phyloP scores from a whole-genome alignment of 2,113 vertebrate species.

The Pungitius pungitius region DNA sequence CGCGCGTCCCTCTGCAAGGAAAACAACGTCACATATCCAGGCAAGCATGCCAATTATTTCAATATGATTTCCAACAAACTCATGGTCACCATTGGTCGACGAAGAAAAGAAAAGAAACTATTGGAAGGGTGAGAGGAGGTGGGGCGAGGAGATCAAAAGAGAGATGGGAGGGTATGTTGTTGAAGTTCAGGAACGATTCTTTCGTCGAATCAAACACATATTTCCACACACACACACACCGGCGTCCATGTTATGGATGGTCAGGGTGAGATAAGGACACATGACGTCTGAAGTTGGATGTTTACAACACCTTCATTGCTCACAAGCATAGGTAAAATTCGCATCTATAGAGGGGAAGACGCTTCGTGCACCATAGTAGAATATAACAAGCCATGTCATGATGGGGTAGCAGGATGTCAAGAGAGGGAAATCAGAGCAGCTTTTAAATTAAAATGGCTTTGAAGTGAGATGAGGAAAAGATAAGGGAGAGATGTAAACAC shows the following conservation, averaged over 20 bases:
- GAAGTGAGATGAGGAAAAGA: conserved; percentile 24
- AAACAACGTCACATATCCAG: conserved; percentile 44
- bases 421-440: background rate
- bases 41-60: conserved; percentile 33
- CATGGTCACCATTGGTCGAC: background rate
- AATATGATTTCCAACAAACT: background rate
- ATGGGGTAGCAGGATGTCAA: background rate
- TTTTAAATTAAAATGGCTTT: background rate
- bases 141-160: background rate
- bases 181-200: conserved; percentile 40
- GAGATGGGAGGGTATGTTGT: conserved; percentile 16
- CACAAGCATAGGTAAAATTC: background rate
- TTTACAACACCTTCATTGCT: conserved; percentile 5
- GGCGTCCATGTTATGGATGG: background rate
- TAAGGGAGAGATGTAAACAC: conserved; percentile 45
- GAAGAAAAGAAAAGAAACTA: background rate
- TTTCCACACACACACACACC: no score
- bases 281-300: conserved; percentile 12
- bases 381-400: background rate
- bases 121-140: conserved; percentile 5
- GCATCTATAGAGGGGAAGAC: background rate
- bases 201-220: background rate
- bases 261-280: conserved; percentile 3
- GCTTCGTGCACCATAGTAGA: background rate
- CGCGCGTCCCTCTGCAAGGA: conserved; percentile 39